Evolutionary conservation across 92 coral and sea anemone species (phyloP).

Genomic region (Palythoa caribaeorum): DNA sequence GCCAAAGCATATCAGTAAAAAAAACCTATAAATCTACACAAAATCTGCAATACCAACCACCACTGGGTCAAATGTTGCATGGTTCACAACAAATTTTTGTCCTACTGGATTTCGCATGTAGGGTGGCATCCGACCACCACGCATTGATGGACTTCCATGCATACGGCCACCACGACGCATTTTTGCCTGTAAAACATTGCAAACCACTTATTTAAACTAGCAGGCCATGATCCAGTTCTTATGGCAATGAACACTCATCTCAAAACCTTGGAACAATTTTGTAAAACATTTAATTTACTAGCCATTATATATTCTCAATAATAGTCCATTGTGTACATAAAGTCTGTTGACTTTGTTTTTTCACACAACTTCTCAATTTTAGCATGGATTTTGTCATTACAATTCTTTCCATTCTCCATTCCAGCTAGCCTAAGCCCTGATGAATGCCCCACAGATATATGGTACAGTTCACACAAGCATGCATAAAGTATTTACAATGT

Average conservation of each 20-base stretch:
- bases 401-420: too few relatives aligned
- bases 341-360: too few relatives aligned
- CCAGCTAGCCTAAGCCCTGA: too few relatives aligned
- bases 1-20: background rate
- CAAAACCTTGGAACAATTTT: too few relatives aligned
- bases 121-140: slow-evolving; percentile 88
- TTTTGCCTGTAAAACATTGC: background rate
- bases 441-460: too few relatives aligned
- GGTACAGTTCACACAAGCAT: too few relatives aligned
- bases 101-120: slow-evolving; percentile 86
- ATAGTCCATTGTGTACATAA: too few relatives aligned
- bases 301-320: too few relatives aligned
- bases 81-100: slow-evolving; percentile 94
- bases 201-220: background rate
- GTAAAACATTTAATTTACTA: too few relatives aligned
- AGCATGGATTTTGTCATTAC: too few relatives aligned
- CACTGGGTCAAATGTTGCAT: slow-evolving; percentile 92
- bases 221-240: background rate
- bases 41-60: slow-evolving; percentile 58
- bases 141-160: slow-evolving; percentile 85
- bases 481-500: too few relatives aligned
- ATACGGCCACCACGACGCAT: slow-evolving; percentile 82
- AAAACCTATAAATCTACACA: background rate
- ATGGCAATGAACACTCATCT: background rate
- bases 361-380: too few relatives aligned